phyloP scores from a whole-genome alignment of 2,888 invertebrate species.

The Bugulina stolonifera region DNA sequence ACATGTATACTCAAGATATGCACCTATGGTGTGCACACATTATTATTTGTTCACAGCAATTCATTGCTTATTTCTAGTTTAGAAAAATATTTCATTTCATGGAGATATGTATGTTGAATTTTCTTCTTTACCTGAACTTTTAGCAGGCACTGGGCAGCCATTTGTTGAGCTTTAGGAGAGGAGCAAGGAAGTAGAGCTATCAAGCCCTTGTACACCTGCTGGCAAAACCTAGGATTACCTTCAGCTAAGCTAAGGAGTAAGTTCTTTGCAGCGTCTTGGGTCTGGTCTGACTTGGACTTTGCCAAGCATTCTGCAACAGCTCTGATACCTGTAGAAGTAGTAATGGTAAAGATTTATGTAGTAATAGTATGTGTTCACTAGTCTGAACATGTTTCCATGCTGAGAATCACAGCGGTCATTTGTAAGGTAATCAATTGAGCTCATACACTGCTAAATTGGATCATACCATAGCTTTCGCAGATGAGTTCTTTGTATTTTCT shows the following conservation, averaged over 20 bases:
- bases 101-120: not conserved
- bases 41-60: too few relatives aligned
- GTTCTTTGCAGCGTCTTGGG: constrained; percentile 48
- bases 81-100: not conserved
- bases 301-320: constrained; percentile 53
- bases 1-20: too few relatives aligned
- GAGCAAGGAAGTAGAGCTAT: constrained; percentile 53
- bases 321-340: constrained; percentile 42
- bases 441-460: too few relatives aligned
- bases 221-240: constrained; percentile 51
- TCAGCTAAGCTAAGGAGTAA: constrained; percentile 48
- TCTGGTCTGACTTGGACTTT: constrained; percentile 49
- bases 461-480: constrained; percentile 53
- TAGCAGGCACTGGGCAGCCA: constrained; percentile 50
- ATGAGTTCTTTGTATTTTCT: constrained; percentile 53
- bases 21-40: too few relatives aligned
- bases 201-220: constrained; percentile 53
- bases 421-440: too few relatives aligned
- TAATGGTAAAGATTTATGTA: too few relatives aligned
- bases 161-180: constrained; percentile 54
- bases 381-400: too few relatives aligned
- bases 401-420: too few relatives aligned
- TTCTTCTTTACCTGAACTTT: constrained; percentile 38
- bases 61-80: too few relatives aligned
- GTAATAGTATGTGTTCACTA: too few relatives aligned